Evolutionary conservation across 2,113 vertebrate genomes (phyloP).

Genomic region (Petaurus breviceps): DNA sequence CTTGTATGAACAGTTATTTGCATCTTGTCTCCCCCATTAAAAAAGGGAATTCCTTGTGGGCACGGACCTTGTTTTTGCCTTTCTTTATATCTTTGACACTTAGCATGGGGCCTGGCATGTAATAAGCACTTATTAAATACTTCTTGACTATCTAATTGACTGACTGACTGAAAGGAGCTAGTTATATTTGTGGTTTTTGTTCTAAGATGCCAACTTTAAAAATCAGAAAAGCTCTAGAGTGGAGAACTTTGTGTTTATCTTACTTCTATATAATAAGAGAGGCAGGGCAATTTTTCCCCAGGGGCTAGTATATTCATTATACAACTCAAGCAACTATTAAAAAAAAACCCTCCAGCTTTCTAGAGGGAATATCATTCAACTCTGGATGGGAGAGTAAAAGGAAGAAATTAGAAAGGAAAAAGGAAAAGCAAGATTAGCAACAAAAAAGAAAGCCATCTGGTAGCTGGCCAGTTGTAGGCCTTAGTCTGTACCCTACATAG

Average conservation of each 20-base stretch:
- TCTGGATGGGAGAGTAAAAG: background rate
- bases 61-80: background rate
- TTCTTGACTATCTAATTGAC: background rate
- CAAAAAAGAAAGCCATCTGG: background rate
- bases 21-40: background rate
- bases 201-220: background rate
- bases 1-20: background rate
- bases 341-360: background rate
- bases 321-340: background rate
- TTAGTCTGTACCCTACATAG: background rate
- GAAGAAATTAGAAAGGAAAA: background rate
- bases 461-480: background rate
- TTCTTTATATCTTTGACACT: background rate
- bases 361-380: background rate
- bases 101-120: background rate
- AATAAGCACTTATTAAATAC: background rate
- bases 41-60: background rate
- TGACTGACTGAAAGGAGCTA: background rate
- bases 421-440: background rate
- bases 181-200: background rate
- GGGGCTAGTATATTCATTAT: background rate
- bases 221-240: background rate
- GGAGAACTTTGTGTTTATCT: background rate
- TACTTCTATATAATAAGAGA: background rate
- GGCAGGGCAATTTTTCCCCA: background rate